Conservation (phyloP, 2,797 vertebrate species). For the Chrosomus eos region DNA sequence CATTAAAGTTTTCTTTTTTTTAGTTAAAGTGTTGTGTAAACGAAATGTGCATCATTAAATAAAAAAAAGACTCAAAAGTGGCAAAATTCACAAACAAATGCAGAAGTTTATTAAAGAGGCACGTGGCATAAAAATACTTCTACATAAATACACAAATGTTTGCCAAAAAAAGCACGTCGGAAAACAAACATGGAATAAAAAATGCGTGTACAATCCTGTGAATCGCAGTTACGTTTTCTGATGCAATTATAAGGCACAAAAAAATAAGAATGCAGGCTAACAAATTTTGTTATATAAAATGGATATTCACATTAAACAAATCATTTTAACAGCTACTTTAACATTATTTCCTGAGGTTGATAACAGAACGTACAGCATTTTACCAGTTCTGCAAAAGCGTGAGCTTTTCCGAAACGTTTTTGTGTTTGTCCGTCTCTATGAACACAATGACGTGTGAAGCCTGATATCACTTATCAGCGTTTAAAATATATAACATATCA, state of each 20-base stretch:
- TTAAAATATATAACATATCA: neutral
- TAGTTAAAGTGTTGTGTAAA: neutral
- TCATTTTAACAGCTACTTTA: neutral
- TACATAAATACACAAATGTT: neutral
- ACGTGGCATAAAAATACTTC: neutral
- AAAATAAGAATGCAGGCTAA: neutral
- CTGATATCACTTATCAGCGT: neutral
- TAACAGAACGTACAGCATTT: neutral
- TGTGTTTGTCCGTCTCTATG: conserved; percentile 7
- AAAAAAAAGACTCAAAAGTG: neutral
- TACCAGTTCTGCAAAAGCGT: neutral
- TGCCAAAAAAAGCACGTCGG: neutral
- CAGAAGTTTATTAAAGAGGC: conserved; percentile 16
- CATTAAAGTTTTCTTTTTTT: neutral
- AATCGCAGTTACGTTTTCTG: neutral
- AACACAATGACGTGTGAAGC: neutral
- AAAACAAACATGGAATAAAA: neutral
- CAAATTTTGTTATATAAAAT: neutral
- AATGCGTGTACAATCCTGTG: neutral
- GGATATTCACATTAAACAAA: neutral
- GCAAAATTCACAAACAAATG: neutral
- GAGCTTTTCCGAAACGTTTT: neutral
- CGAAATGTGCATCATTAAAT: too few species aligned
- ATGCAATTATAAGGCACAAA: too few species aligned
- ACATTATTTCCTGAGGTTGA: neutral